These are phyloP conservation scores for Oreocharis arfaki DNA, from an alignment of 2,113 vertebrate genomes.

Conservation along the genomic window DNA sequence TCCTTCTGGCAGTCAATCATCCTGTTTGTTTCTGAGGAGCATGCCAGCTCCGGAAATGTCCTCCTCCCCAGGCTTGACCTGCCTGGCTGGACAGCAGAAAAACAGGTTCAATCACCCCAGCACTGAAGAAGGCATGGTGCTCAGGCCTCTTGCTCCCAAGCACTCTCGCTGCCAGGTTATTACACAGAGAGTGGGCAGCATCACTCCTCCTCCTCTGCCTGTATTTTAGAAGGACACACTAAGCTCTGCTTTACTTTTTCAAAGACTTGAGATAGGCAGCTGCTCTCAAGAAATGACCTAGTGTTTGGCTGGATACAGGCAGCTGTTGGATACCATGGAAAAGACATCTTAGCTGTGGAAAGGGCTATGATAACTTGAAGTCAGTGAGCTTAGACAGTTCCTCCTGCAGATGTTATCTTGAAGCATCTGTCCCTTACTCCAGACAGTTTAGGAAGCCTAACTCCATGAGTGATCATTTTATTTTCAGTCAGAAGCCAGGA, in stretches of 20 bases:
- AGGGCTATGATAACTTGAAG: not conserved
- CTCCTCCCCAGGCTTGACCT: not conserved
- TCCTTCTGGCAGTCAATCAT: not conserved
- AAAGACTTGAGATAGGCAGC: not conserved
- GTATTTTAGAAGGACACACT: not conserved
- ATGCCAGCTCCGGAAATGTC: not conserved
- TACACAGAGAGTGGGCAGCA: not conserved
- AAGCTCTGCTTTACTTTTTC: not conserved
- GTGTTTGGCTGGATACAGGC: not conserved
- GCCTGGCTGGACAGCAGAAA: not conserved
- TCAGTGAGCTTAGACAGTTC: not conserved
- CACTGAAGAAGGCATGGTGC: not conserved
- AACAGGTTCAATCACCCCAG: not conserved
- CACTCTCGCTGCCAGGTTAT: rapidly evolving
- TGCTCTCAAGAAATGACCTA: not conserved
- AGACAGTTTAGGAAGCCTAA: not conserved
- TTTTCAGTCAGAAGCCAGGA: not conserved
- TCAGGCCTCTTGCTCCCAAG: not conserved
- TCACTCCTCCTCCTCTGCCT: not conserved
- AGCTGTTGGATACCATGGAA: not conserved
- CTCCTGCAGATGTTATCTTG: not conserved
- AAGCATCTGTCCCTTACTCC: not conserved
- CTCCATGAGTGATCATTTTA: not conserved
- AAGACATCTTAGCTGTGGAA: not conserved
- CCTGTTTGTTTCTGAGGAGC: not conserved